These are phyloP conservation scores for Apotomis capreana DNA, from an alignment of 2,888 invertebrate genomes.

Conservation along the genomic window DNA sequence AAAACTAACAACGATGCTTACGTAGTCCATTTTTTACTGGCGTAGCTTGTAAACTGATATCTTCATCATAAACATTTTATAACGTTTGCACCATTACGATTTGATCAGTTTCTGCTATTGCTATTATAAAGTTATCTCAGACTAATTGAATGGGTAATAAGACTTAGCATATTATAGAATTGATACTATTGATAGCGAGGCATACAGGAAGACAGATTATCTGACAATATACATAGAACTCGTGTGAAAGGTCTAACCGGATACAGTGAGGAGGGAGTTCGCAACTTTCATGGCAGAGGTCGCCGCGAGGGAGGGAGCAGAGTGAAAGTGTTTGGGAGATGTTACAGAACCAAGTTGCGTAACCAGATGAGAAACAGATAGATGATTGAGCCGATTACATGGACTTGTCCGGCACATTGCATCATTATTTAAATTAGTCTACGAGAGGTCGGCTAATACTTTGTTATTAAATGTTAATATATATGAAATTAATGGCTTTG, in stretches of 20 bases:
- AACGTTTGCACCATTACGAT: too few species aligned
- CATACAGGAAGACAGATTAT: conserved; percentile 17
- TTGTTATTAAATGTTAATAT: too few species aligned
- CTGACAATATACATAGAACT: conserved; percentile 27
- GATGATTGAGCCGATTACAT: conserved; percentile 34
- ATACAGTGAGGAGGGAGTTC: conserved; percentile 42
- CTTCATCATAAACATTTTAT: too few species aligned
- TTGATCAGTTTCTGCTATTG: too few species aligned
- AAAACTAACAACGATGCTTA: too few species aligned
- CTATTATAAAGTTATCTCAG: neutral
- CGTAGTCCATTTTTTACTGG: too few species aligned
- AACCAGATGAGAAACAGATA: conserved; percentile 39
- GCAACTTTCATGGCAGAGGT: conserved; percentile 51
- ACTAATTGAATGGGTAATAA: neutral
- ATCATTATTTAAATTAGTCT: conserved; percentile 25
- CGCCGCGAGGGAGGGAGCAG: conserved; percentile 40
- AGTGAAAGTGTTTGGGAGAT: conserved; percentile 47
- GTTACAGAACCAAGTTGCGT: conserved; percentile 43
- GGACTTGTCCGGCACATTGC: conserved; percentile 24
- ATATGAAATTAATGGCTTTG: neutral
- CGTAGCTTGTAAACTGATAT: too few species aligned
- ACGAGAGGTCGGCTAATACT: neutral
- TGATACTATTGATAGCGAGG: neutral
- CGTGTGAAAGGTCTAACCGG: conserved; percentile 41
- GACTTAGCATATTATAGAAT: neutral